These are phyloP conservation scores for Orthonevra nobilis DNA, from an alignment of 2,888 invertebrate species.

Conservation along the genomic window DNA sequence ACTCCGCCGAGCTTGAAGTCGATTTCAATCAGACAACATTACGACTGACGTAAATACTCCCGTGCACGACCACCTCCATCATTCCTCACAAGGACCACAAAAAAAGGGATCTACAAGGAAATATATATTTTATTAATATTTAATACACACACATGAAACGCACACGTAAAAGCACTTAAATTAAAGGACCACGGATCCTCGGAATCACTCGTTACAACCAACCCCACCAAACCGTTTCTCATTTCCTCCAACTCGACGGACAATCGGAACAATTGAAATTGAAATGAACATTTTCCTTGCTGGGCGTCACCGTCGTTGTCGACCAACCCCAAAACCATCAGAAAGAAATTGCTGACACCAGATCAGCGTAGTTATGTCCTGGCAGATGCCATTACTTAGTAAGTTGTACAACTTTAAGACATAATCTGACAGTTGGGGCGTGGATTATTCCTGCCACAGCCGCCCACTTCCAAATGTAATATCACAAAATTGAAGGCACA, in stretches of 20 bases:
- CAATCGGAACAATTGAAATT: constrained; percentile 21
- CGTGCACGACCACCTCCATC: constrained; percentile 9
- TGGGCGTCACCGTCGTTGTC: constrained; percentile 2
- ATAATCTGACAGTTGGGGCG: constrained; percentile 66
- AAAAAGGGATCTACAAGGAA: constrained; percentile 47
- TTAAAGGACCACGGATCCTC: constrained; percentile 56
- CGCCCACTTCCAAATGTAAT: constrained; percentile 50
- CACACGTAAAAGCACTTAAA: constrained; percentile 70
- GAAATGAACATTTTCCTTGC: constrained; percentile 36
- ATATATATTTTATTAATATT: constrained; percentile 62
- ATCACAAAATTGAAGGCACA: constrained; percentile 35
- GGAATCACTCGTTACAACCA: constrained; percentile 29
- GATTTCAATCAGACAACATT: constrained; percentile 50
- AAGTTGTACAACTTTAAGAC: constrained; percentile 66
- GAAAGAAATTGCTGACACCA: constrained; percentile 48
- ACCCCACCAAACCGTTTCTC: background rate
- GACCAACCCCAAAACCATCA: constrained; percentile 13
- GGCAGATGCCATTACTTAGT: constrained; percentile 59
- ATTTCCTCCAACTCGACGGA: background rate
- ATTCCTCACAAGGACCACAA: constrained; percentile 49
- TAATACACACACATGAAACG: constrained; percentile 63
- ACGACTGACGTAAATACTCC: background rate
- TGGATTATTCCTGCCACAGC: constrained; percentile 37
- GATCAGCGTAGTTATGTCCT: constrained; percentile 61
- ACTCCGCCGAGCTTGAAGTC: constrained; percentile 22